Percentiles rank a stretch among this genome's conserved stretches.
These are phyloP conservation scores for Syrmaticus mikado DNA, from an alignment of 2,113 vertebrate genomes.

Conservation along the genomic window DNA sequence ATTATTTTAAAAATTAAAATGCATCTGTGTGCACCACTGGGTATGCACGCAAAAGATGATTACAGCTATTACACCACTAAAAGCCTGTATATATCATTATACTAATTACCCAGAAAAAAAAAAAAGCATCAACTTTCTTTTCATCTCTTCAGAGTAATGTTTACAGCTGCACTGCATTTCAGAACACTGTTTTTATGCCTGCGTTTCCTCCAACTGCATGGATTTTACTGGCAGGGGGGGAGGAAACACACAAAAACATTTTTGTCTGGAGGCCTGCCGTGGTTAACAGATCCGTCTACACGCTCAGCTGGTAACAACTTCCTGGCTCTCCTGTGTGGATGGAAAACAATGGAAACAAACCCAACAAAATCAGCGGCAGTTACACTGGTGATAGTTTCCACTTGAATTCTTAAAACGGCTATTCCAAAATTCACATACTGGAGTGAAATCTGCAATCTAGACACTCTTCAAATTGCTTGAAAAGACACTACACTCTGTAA, in stretches of 20 bases:
- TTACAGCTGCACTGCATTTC: slow-evolving; percentile 9
- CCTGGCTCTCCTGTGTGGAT: slow-evolving; percentile 6
- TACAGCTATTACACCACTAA: background rate
- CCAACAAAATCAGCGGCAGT: background rate
- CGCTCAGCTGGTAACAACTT: slow-evolving; percentile 34
- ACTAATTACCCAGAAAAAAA: slow-evolving; percentile 24
- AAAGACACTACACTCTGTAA: background rate
- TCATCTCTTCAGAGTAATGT: slow-evolving; percentile 39
- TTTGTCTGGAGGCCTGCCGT: slow-evolving; percentile 48
- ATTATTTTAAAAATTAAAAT: background rate
- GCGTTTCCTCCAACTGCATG: slow-evolving; percentile 23
- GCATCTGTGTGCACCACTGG: background rate
- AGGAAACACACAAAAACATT: slow-evolving; percentile 11
- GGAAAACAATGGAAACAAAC: slow-evolving; percentile 23
- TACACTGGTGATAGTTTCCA: slow-evolving; percentile 39
- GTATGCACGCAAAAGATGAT: background rate
- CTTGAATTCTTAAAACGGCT: slow-evolving; percentile 15
- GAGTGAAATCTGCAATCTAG: background rate
- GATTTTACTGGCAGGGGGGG: slow-evolving; percentile 40
- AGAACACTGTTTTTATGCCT: slow-evolving; percentile 36
- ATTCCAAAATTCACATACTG: background rate
- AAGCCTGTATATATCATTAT: slow-evolving; percentile 1
- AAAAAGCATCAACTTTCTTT: slow-evolving; percentile 30
- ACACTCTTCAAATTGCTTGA: background rate
- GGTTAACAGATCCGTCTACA: slow-evolving; percentile 27